These are phyloP conservation scores for Cydia fagiglandana DNA, from an alignment of 1,140 invertebrate species.

Conservation along the genomic window DNA sequence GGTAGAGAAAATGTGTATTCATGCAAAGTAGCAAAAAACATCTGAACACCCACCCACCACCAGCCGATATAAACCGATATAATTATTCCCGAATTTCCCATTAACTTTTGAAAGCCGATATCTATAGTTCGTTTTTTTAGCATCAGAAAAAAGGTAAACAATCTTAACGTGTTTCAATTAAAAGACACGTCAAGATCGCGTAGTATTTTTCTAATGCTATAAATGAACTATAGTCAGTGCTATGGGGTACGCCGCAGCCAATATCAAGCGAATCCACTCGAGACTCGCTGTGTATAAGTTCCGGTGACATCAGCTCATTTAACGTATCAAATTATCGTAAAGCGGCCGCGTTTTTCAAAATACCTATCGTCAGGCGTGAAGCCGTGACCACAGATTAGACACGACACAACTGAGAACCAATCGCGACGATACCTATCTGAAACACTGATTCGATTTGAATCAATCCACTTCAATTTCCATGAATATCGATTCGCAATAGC, in stretches of 20 bases:
- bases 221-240: too few relatives aligned
- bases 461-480: conserved; percentile 17
- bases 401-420: not conserved
- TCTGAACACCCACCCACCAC: too few relatives aligned
- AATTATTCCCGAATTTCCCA: too few relatives aligned
- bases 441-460: conserved; percentile 25
- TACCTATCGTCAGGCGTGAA: conserved; percentile 20
- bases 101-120: too few relatives aligned
- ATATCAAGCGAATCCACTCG: too few relatives aligned
- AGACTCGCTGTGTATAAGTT: not conserved
- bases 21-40: not conserved
- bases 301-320: not conserved
- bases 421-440: not conserved
- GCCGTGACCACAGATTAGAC: conserved; percentile 22
- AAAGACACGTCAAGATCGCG: too few relatives aligned
- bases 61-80: too few relatives aligned
- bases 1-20: not conserved
- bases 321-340: not conserved
- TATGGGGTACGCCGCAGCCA: too few relatives aligned
- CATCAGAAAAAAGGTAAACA: too few relatives aligned
- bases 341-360: conserved; percentile 1
- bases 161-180: too few relatives aligned
- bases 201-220: too few relatives aligned
- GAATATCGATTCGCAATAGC: conserved; percentile 8
- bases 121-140: too few relatives aligned